Conservation (phyloP, 2,113 vertebrate genomes). For the Condylura cristata region DNA sequence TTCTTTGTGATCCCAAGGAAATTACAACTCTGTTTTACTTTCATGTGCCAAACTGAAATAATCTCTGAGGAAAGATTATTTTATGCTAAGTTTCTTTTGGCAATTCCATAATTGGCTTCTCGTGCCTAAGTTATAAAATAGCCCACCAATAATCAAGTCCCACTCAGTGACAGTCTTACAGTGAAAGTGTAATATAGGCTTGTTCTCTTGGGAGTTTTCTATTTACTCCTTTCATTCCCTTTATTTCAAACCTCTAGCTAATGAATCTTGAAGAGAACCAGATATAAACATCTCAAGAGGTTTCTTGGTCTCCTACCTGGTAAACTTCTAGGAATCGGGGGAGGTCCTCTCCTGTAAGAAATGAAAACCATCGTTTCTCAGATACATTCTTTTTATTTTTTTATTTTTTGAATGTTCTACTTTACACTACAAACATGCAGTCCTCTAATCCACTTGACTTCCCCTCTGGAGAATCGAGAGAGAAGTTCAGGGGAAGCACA, state of each 20-base stretch:
- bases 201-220: neutral
- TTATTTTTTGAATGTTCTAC: neutral
- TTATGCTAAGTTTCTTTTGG: neutral
- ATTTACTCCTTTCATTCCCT: neutral
- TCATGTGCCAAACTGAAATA: slow-evolving; percentile 1
- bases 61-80: neutral
- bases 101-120: neutral
- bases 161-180: neutral
- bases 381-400: slow-evolving; percentile 1
- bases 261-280: neutral
- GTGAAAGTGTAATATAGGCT: neutral
- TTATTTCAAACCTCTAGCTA: slow-evolving; percentile 39
- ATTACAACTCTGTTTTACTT: neutral
- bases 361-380: slow-evolving; percentile 55
- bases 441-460: neutral
- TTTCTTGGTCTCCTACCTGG: slow-evolving; percentile 76
- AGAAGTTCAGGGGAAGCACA: neutral
- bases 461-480: neutral
- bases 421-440: neutral
- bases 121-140: neutral
- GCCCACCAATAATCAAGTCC: neutral
- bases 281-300: neutral
- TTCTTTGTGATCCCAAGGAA: slow-evolving; percentile 6
- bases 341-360: slow-evolving; percentile 89
- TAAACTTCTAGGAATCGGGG: slow-evolving; percentile 82